A percentile compares a stretch with the other conserved stretches of the same genome.
These are phyloP conservation scores for Oscheius sp. DNA, from an alignment of 2,888 invertebrate genomes.

Conservation along the genomic window DNA sequence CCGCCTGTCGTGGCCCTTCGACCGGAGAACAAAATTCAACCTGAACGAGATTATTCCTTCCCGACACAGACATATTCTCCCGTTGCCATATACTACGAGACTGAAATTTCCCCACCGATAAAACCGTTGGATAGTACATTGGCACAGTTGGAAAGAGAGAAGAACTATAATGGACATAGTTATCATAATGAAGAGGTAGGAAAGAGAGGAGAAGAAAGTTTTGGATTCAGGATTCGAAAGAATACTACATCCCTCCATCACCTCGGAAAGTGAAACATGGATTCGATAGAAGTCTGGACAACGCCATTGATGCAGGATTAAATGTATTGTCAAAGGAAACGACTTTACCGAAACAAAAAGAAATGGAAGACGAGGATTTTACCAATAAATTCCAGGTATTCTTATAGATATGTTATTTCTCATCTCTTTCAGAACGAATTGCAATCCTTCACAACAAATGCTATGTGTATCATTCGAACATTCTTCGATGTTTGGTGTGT, in stretches of 20 bases:
- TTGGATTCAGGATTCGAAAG: background rate
- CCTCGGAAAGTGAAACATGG: slow-evolving; percentile 19
- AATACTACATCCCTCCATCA: slow-evolving; percentile 1
- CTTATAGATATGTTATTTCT: background rate
- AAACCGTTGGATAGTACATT: slow-evolving; percentile 15
- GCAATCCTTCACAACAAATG: slow-evolving; percentile 40
- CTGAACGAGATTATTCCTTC: background rate
- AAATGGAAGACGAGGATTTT: slow-evolving; percentile 5
- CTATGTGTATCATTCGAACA: slow-evolving; percentile 41
- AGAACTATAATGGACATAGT: background rate
- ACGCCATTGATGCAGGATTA: slow-evolving; percentile 18
- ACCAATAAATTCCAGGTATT: slow-evolving; percentile 8
- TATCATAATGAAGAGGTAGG: background rate
- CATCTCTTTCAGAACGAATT: slow-evolving; percentile 37
- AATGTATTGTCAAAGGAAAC: background rate
- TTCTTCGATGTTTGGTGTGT: slow-evolving; percentile 50
- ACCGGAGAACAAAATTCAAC: slow-evolving; percentile 14
- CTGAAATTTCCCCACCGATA: background rate
- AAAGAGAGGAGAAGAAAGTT: background rate
- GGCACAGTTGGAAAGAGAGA: slow-evolving; percentile 11
- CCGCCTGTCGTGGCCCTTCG: slow-evolving; percentile 13
- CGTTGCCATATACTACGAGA: slow-evolving; percentile 28
- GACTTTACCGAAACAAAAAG: background rate
- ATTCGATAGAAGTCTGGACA: slow-evolving; percentile 17
- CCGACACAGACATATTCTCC: background rate